Conservation (phyloP, 2,888 invertebrate genomes). For the Orthosia incerta region DNA sequence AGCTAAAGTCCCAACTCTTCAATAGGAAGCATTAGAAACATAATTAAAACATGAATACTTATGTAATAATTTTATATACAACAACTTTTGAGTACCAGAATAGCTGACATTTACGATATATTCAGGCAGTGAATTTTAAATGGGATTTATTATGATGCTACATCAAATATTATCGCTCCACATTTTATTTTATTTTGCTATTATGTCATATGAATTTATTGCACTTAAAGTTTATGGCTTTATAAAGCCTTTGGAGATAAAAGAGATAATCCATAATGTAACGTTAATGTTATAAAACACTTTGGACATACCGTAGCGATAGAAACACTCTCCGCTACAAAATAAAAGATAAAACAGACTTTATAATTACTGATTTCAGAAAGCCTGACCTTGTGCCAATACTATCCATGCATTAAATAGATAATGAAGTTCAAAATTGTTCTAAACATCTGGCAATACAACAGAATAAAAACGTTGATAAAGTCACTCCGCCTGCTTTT, state of each 20-base stretch:
- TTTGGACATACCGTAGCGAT: constrained; percentile 8
- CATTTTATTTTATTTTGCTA: constrained; percentile 33
- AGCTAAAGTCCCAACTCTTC: constrained; percentile 78
- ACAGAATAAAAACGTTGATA: constrained; percentile 10
- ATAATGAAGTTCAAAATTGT: constrained; percentile 16
- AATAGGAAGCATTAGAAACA: constrained; percentile 78
- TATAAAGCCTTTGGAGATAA: constrained; percentile 31
- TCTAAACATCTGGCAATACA: neutral
- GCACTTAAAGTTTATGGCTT: constrained; percentile 29
- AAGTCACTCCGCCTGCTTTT: neutral
- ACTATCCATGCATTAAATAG: constrained; percentile 25
- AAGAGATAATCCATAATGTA: constrained; percentile 12
- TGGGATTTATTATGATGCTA: constrained; percentile 18
- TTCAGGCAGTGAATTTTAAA: constrained; percentile 3
- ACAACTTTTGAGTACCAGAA: neutral
- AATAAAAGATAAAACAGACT: neutral
- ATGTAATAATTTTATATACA: constrained; percentile 39
- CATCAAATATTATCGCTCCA: constrained; percentile 41
- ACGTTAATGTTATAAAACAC: constrained; percentile 22
- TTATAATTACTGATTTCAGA: neutral
- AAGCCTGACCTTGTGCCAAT: neutral
- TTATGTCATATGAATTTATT: constrained; percentile 37
- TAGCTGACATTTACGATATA: neutral
- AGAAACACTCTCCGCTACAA: neutral
- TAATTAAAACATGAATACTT: constrained; percentile 55